Base-by-base conservation (phyloP, 2,888 invertebrate genomes). In the Temnothorax ravouxi region DNA sequence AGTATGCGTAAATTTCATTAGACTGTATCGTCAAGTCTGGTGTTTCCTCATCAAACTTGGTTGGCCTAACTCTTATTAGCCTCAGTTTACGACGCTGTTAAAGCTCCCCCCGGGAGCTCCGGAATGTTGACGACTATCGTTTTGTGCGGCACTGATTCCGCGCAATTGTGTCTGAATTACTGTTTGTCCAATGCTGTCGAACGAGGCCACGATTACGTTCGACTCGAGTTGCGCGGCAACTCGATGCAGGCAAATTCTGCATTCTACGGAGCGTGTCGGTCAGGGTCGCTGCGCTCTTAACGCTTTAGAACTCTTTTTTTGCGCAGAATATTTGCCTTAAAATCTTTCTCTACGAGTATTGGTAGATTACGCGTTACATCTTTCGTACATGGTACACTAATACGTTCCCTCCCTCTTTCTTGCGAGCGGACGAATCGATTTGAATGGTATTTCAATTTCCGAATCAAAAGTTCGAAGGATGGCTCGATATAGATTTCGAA, bases 121-220 rank as follows among this genome's bases (percentile, higher is more conserved):
- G 47, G 69, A 61, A 75, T 81, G 52, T 75, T 81, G 75, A 81
- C 77, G 52, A 81, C 21, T 29, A 76, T 81, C 50, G 21, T 64
- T 64, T 77, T 62, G 72, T 56, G 66, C 83, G 76, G 71, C 76
- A 87, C 84, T 87, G 86, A 86, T 87, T 90, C 83, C 77, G 59
- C 34, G 87, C 85, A 89, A 91, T 91, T 90, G 87, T 91, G 80
- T 84, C 85, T 88, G 86, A 88, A 87, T 88, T 87, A 74, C 87
- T 88, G 64, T 88, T 88, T 85, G 89, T 50, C 41, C 75, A 79
- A 41, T 56, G 74, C 29, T 62, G 52, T 76, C 75, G 86, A 83
- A 75, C 71, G 84, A 87, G 87, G 66, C 61, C 18, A 59, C 74
- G 69, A 56, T 62, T 25, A 54, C 41, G 47, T 29, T 29, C 47